These are phyloP conservation scores for Hemichromis elongatus DNA, from an alignment of 2,113 vertebrate genomes.

Conservation along the genomic window DNA sequence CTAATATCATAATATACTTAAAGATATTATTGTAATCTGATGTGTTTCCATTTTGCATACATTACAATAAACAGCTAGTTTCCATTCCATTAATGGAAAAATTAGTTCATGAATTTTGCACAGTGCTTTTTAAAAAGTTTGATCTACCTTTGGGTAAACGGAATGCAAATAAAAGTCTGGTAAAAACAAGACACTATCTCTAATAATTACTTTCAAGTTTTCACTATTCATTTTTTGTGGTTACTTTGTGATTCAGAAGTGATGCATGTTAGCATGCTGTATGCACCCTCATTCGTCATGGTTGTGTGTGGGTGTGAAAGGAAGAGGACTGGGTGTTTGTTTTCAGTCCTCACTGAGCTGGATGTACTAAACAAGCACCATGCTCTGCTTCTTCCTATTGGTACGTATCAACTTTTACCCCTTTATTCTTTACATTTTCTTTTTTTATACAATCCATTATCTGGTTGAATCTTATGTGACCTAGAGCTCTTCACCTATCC, in stretches of 20 bases:
- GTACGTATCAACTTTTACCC: neutral
- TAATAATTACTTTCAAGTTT: neutral
- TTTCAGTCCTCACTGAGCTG: neutral
- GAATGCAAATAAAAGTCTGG: no score
- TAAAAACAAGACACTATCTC: no score
- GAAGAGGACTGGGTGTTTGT: neutral
- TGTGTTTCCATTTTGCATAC: no score
- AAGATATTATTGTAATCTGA: no score
- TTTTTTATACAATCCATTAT: neutral
- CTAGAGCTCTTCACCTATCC: neutral
- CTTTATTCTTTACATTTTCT: neutral
- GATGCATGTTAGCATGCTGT: neutral
- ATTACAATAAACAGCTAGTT: no score
- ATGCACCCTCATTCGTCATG: neutral
- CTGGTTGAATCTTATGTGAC: neutral
- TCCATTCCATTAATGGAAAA: no score
- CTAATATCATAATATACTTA: no score
- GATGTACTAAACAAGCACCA: neutral
- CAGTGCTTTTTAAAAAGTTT: no score
- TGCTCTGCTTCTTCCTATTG: slow-evolving; percentile 24
- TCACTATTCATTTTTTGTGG: neutral
- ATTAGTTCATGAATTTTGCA: no score
- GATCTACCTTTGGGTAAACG: no score
- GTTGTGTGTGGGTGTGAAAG: neutral
- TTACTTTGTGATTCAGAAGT: neutral